Percentiles rank a stretch among this genome's conserved stretches.
phyloP scores from a whole-genome alignment of 2,888 invertebrate genomes.

The Volucella zonaria region DNA sequence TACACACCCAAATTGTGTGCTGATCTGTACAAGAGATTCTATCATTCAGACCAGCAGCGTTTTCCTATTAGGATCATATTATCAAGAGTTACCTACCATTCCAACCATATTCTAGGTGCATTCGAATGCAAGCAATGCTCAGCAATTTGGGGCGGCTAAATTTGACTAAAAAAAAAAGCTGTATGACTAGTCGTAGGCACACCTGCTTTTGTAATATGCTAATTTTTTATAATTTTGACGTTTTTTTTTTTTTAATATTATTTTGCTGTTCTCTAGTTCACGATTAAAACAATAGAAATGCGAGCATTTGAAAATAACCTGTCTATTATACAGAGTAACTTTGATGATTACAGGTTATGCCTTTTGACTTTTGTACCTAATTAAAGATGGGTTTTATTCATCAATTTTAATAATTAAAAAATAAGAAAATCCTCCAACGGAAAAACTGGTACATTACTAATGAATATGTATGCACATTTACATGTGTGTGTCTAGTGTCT shows the following conservation, averaged over 20 bases:
- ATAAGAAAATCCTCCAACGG: too few species aligned
- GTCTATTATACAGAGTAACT: conserved; percentile 19
- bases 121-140: conserved; percentile 35
- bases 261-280: conserved; percentile 12
- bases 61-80: conserved; percentile 3
- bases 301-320: conserved; percentile 33
- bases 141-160: conserved; percentile 55
- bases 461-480: too few species aligned
- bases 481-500: too few species aligned
- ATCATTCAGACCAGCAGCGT: conserved; percentile 16
- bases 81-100: conserved; percentile 18
- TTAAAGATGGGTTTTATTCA: conserved; percentile 16
- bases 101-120: conserved; percentile 25
- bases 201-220: conserved; percentile 54
- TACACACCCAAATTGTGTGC: conserved; percentile 52
- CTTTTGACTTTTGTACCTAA: conserved; percentile 30
- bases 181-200: conserved; percentile 12
- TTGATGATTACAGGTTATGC: conserved; percentile 28
- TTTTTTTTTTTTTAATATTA: too few species aligned
- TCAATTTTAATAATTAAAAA: neutral
- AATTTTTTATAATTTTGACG: neutral
- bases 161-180: conserved; percentile 32
- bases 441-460: too few species aligned
- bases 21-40: conserved; percentile 24
- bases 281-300: conserved; percentile 19